Conservation (phyloP, 2,113 vertebrate genomes). For the Xiphophorus hellerii region DNA sequence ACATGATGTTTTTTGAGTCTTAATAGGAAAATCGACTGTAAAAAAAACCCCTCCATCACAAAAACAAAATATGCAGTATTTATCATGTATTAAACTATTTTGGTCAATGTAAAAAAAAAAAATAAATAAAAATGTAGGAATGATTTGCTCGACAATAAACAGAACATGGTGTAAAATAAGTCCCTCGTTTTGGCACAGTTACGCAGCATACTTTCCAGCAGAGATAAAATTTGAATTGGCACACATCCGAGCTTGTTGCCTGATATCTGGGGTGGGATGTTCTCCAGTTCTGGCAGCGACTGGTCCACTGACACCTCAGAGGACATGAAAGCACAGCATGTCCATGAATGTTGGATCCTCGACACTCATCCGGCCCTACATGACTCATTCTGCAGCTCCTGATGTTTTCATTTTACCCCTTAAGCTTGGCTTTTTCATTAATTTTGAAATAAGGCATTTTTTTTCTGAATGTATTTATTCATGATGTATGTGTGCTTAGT, state of each 20-base stretch:
- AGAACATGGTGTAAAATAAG: slow-evolving; percentile 10
- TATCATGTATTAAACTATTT: neutral
- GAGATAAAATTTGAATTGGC: slow-evolving; percentile 46
- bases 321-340: slow-evolving; percentile 32
- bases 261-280: slow-evolving; percentile 41
- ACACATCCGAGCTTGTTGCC: neutral
- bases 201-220: slow-evolving; percentile 19
- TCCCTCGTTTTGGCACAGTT: slow-evolving; percentile 33
- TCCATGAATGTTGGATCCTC: slow-evolving; percentile 24
- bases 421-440: neutral
- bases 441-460: neutral
- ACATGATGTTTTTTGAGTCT: neutral
- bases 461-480: neutral
- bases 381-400: slow-evolving; percentile 19
- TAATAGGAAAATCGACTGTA: neutral
- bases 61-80: neutral
- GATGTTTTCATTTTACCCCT: neutral
- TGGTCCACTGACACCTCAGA: slow-evolving; percentile 23
- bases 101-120: neutral
- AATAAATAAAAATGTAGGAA: neutral
- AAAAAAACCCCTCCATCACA: neutral
- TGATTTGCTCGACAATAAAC: slow-evolving; percentile 18
- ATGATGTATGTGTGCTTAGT: neutral
- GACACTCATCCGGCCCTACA: slow-evolving; percentile 2
- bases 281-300: slow-evolving; percentile 39